phyloP scores from a whole-genome alignment of 1,140 invertebrate genomes.

The Temnothorax nylanderi region DNA sequence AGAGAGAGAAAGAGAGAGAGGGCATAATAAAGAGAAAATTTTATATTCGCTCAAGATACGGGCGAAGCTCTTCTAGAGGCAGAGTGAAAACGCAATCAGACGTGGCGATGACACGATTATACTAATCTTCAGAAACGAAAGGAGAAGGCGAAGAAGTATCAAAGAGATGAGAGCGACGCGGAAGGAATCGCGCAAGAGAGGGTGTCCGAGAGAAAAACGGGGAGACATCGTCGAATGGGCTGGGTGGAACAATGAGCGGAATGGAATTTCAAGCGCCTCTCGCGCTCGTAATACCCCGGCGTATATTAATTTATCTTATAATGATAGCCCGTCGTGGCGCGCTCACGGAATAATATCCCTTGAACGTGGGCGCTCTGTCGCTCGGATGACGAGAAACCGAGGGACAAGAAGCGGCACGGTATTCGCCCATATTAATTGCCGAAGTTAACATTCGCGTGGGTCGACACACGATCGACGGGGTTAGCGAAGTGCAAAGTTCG shows the following conservation, averaged over 20 bases:
- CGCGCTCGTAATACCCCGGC: slow-evolving; percentile 27
- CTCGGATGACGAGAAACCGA: not conserved
- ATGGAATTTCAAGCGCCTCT: slow-evolving; percentile 39
- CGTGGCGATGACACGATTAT: slow-evolving; percentile 18
- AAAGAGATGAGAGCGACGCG: not conserved
- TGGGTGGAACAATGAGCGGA: slow-evolving; percentile 16
- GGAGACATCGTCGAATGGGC: not conserved
- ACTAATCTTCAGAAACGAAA: slow-evolving; percentile 6
- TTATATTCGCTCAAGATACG: not conserved
- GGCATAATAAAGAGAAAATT: not conserved
- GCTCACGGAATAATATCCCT: slow-evolving; percentile 25
- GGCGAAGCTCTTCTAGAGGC: not conserved
- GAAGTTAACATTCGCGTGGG: slow-evolving; percentile 42
- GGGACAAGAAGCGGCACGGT: slow-evolving; percentile 2
- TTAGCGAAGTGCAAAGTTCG: not conserved
- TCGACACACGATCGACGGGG: slow-evolving; percentile 2
- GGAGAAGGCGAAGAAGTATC: not conserved
- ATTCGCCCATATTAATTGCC: slow-evolving; percentile 42
- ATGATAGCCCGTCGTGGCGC: slow-evolving; percentile 10
- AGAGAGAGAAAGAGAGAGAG: not conserved
- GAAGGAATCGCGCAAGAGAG: not conserved
- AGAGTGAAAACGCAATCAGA: not conserved
- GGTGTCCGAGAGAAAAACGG: not conserved
- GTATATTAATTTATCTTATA: slow-evolving; percentile 54
- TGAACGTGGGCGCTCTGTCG: slow-evolving; percentile 25